Base-by-base conservation (phyloP, 2,888 invertebrate genomes). In the Pristionchus fissidentatus region DNA sequence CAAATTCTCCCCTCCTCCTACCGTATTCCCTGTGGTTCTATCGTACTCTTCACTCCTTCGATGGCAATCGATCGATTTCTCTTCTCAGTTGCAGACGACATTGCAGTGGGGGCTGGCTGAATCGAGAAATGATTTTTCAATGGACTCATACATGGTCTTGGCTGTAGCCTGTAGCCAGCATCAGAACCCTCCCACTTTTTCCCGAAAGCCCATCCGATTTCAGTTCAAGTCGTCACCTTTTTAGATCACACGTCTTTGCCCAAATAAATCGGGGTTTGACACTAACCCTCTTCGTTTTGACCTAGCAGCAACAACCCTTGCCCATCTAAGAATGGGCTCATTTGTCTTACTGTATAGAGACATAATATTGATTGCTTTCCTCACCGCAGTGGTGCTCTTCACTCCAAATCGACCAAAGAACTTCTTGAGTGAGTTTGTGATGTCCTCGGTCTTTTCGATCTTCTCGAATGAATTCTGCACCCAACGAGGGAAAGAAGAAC, bases 391-490 rank as follows among this genome's bases (percentile, higher is more conserved):
- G n/a, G n/a, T n/a, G n/a, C n/a, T n/a, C n/a, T n/a, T n/a, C n/a
- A n/a, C 52, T 52, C 78, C 49, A 8, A 29, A 32, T 22, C 4
- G n/a, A 19, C n/a, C 78, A 55, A 87, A 87, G 57, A 87, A 87
- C 0, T 86, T 70, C 22, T 73, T 38, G 38, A 85, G 84, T 46
- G 77, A 84, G 2, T 66, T 62, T 19, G 84, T 84, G 43, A 85
- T 62, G 82, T 87, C 35, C 82, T 83, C 32, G 79, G 86, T 86
- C 84, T 86, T 43, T 84, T 84, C 52, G 0, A 70, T 13, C n/a
- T 38, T 70, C 35, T 46, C 66, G 70, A 82, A 82, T 62, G 82
- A 82, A 52, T 70, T 66, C 35, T 82, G 82, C 22, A 82, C 82
- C 82, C 82, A 82, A 32, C 52, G 62, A 70, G 82, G 82, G 41